Evolutionary conservation across 2,888 invertebrate genomes (phyloP).

Genomic region (Catonia carolina): DNA sequence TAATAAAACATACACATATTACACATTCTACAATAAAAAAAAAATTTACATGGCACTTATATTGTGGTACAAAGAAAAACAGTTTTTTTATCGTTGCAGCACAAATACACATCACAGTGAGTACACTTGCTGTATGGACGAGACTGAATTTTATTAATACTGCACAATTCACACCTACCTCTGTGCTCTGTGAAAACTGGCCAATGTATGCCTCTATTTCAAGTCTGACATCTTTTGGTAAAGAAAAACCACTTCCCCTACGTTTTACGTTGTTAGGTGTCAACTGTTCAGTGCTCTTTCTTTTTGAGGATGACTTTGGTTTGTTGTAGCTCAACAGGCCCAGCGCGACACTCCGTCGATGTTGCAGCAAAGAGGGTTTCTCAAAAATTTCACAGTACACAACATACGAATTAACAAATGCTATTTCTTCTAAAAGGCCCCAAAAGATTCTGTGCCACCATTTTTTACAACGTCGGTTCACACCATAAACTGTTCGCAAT

Average conservation of each 20-base stretch:
- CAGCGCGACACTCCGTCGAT: too few relatives aligned
- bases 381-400: neutral
- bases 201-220: conserved; percentile 8
- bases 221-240: neutral
- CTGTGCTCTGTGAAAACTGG: neutral
- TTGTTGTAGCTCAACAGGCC: too few relatives aligned
- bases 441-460: conserved; percentile 38
- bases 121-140: neutral
- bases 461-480: conserved; percentile 36
- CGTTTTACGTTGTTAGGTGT: too few relatives aligned
- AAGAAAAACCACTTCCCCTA: neutral
- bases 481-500: conserved; percentile 32
- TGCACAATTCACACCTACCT: conserved; percentile 11
- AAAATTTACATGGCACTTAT: too few relatives aligned
- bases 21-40: too few relatives aligned
- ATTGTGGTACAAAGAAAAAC: too few relatives aligned
- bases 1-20: too few relatives aligned
- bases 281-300: too few relatives aligned
- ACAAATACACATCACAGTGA: neutral
- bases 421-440: conserved; percentile 34
- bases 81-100: neutral
- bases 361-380: too few relatives aligned
- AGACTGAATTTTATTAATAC: neutral
- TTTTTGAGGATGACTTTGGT: too few relatives aligned
- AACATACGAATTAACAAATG: conserved; percentile 32